Percentiles rank a stretch among this genome's conserved stretches.
phyloP scores from a whole-genome alignment of 1,140 invertebrate species.

The Diachasma alloeum region DNA sequence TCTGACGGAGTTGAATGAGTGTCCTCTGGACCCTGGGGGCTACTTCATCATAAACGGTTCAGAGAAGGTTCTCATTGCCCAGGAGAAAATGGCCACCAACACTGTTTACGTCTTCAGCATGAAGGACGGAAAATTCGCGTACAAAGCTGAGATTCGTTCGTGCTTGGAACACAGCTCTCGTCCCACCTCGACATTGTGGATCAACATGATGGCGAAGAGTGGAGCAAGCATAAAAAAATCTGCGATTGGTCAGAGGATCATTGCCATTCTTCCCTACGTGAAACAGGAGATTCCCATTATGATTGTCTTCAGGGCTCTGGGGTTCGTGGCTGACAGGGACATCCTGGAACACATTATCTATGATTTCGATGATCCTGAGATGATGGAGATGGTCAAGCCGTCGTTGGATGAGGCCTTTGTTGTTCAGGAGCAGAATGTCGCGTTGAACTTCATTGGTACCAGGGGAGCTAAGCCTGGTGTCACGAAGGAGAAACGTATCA shows the following conservation, averaged over 20 bases:
- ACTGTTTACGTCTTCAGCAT: constrained; percentile 99
- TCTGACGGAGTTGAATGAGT: constrained; percentile 98
- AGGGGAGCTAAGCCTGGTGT: constrained; percentile 96
- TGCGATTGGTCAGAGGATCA: constrained; percentile 97
- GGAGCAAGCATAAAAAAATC: constrained; percentile 94
- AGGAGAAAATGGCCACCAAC: constrained; percentile 99
- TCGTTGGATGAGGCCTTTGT: constrained; percentile 99
- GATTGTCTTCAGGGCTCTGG: constrained; percentile 96
- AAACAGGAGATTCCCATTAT: constrained; percentile 99
- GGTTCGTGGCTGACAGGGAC: constrained; percentile 98
- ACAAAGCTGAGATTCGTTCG: constrained; percentile 96
- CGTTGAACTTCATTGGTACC: constrained; percentile 97
- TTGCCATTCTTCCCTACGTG: constrained; percentile 97
- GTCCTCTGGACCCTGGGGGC: constrained; percentile 96
- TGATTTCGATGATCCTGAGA: constrained; percentile 98
- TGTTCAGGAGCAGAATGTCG: constrained; percentile 98
- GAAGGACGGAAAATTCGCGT: constrained; percentile 98
- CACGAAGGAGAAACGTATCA: constrained; percentile 97
- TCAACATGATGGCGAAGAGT: constrained; percentile 98
- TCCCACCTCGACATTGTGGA: constrained; percentile 97
- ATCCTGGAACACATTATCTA: constrained; percentile 99
- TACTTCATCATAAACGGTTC: constrained; percentile 98
- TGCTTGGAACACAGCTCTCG: constrained; percentile 93
- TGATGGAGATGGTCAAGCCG: constrained; percentile 99
- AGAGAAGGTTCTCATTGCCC: constrained; percentile 96